These are phyloP conservation scores for Harpagoxenus sublaevis DNA, from an alignment of 2,888 invertebrate genomes.

Conservation along the genomic window DNA sequence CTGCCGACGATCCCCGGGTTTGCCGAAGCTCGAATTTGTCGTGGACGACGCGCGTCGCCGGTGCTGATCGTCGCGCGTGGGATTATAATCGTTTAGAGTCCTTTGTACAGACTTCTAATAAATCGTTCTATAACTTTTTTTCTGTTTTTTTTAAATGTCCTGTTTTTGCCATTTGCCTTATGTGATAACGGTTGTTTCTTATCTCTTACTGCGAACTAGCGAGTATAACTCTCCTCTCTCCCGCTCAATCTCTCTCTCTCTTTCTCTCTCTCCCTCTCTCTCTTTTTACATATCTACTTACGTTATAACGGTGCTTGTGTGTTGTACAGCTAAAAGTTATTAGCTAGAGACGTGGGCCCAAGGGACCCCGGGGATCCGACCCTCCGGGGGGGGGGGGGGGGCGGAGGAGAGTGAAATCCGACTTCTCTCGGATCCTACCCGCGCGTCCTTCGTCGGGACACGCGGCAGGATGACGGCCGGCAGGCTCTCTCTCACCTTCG, in stretches of 20 bases:
- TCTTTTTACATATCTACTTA: slow-evolving; percentile 32
- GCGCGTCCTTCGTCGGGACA: neutral
- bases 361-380: neutral
- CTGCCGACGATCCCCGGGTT: slow-evolving; percentile 35
- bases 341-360: slow-evolving; percentile 43
- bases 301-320: slow-evolving; percentile 29
- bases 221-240: neutral
- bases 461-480: neutral
- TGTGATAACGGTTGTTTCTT: slow-evolving; percentile 35
- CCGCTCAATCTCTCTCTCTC: neutral
- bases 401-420: slow-evolving; percentile 9
- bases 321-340: slow-evolving; percentile 32
- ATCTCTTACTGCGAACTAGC: slow-evolving; percentile 19
- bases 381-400: neutral
- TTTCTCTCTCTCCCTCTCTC: slow-evolving; percentile 4
- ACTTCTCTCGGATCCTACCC: neutral
- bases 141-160: slow-evolving; percentile 9
- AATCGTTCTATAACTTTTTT: slow-evolving; percentile 61
- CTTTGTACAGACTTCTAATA: slow-evolving; percentile 69
- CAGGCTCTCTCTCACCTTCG: neutral
- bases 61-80: slow-evolving; percentile 36
- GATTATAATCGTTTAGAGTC: slow-evolving; percentile 76
- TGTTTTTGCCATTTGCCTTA: slow-evolving; percentile 42
- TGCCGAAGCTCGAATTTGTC: slow-evolving; percentile 39
- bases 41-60: slow-evolving; percentile 63